Percentiles rank a stretch among this genome's conserved stretches.
Conservation (phyloP, 2,113 vertebrate genomes). For the Melanerpes formicivorus region DNA sequence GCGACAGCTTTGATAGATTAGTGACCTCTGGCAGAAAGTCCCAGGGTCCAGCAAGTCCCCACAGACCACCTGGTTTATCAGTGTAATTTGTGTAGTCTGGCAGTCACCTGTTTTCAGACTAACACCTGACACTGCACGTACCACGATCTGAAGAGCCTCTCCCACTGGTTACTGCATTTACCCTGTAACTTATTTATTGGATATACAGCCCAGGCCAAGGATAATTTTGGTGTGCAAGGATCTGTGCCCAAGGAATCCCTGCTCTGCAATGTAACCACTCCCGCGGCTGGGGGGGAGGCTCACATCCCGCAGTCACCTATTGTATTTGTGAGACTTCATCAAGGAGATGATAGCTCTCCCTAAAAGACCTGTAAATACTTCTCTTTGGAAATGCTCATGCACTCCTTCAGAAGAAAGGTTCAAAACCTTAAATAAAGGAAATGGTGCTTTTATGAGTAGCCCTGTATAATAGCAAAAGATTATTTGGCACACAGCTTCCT, state of each 20-base stretch:
- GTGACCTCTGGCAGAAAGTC: conserved; percentile 32
- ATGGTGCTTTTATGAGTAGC: not conserved
- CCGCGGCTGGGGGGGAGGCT: not conserved
- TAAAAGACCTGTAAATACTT: not conserved
- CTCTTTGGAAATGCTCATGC: not conserved
- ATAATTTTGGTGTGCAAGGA: not conserved
- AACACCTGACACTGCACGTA: not conserved
- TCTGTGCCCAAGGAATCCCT: not conserved
- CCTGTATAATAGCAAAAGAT: not conserved
- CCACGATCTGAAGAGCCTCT: not conserved
- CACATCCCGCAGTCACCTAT: not conserved
- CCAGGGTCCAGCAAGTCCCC: not conserved
- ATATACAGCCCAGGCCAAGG: too few relatives aligned
- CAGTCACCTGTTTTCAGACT: not conserved
- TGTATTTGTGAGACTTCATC: not conserved
- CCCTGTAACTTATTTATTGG: not conserved
- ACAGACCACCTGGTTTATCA: conserved; percentile 11
- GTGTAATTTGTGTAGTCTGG: not conserved
- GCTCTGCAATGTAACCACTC: not conserved
- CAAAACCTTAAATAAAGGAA: not conserved
- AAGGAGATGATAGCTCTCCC: not conserved
- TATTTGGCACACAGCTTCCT: not conserved
- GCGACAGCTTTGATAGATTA: not conserved
- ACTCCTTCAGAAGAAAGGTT: not conserved
- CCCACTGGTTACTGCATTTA: not conserved